Evolutionary conservation across 2,888 invertebrate species (phyloP).

Genomic region (Deilephila elpenor): DNA sequence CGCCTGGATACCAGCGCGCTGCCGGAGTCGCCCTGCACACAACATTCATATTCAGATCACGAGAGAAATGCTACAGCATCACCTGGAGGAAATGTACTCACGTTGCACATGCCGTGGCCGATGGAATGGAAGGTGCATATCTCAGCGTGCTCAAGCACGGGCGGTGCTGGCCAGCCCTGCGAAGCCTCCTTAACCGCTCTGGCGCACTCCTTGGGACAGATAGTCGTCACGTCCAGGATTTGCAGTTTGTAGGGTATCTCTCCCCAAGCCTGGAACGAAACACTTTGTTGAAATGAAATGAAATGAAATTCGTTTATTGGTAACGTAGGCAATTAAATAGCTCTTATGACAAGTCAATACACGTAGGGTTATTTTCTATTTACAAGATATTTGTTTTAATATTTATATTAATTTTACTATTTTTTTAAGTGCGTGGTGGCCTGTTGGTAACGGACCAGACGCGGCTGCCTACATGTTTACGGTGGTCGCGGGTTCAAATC

Average conservation of each 20-base stretch:
- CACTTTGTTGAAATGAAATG: too few species aligned
- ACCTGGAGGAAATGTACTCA: conserved; percentile 38
- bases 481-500: too few species aligned
- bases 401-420: too few species aligned
- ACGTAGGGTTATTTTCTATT: too few species aligned
- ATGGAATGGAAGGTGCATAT: conserved; percentile 48
- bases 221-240: conserved; percentile 45
- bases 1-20: conserved; percentile 37
- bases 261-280: conserved; percentile 18
- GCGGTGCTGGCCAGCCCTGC: conserved; percentile 15
- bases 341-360: too few species aligned
- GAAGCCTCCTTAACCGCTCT: background rate
- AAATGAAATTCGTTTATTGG: too few species aligned
- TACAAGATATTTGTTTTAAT: too few species aligned
- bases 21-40: conserved; percentile 46
- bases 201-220: conserved; percentile 42
- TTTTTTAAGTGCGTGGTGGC: too few species aligned
- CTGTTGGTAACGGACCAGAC: too few species aligned
- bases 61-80: background rate
- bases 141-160: conserved; percentile 40
- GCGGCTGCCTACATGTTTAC: too few species aligned
- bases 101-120: conserved; percentile 49
- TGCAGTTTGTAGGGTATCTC: conserved; percentile 38
- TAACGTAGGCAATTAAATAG: too few species aligned
- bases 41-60: too few species aligned